phyloP scores from a whole-genome alignment of 2,113 vertebrate genomes.

The Seriola dumerili region DNA sequence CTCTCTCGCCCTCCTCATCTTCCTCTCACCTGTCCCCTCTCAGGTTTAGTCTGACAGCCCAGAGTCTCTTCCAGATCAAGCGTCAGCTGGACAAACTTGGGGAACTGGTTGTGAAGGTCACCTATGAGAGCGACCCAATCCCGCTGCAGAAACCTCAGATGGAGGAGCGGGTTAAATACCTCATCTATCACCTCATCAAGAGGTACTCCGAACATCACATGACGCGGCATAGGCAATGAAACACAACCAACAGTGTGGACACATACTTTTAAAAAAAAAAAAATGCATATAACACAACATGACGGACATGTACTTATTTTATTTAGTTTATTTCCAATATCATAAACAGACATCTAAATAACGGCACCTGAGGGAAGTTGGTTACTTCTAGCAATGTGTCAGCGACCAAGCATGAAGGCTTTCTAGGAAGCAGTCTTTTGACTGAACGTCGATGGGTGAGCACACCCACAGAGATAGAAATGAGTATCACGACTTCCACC shows the following conservation, averaged over 20 bases:
- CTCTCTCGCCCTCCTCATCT: neutral
- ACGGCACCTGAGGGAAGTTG: neutral
- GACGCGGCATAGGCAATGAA: neutral
- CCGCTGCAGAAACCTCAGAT: conserved; percentile 91
- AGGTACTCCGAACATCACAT: conserved; percentile 82
- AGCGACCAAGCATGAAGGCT: neutral
- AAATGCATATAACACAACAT: too few species aligned
- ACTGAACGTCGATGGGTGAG: neutral
- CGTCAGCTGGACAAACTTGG: conserved; percentile 95
- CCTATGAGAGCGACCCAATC: conserved; percentile 95
- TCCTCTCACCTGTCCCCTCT: neutral
- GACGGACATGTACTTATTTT: too few species aligned
- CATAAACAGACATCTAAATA: neutral
- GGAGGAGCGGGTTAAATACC: conserved; percentile 91
- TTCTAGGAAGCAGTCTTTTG: neutral
- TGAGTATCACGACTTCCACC: neutral
- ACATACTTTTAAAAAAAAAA: too few species aligned
- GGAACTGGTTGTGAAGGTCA: conserved; percentile 92
- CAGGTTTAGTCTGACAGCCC: conserved; percentile 93
- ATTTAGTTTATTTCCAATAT: neutral
- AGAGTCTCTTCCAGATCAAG: conserved; percentile 97
- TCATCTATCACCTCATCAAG: conserved; percentile 94
- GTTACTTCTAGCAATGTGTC: neutral
- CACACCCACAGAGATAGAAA: neutral
- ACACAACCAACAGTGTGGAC: neutral